A percentile compares a stretch with the other conserved stretches of the same genome.
These are phyloP conservation scores for Rhopalosiphum nymphaeae DNA, from an alignment of 2,888 invertebrate species.

Conservation along the genomic window DNA sequence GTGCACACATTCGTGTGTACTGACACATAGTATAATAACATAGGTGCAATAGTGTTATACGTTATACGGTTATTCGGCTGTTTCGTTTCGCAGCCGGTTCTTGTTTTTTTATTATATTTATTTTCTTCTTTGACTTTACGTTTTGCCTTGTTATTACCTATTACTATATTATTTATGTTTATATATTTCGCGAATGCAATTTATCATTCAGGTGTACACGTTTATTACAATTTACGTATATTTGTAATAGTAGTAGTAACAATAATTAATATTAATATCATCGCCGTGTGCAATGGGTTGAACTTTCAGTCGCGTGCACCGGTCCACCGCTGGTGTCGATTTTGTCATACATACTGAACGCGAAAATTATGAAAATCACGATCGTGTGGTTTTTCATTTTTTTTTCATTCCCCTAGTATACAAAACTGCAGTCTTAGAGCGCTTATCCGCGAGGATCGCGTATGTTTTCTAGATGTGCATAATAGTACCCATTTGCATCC, in stretches of 20 bases:
- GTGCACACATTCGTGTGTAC: neutral
- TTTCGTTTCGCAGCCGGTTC: neutral
- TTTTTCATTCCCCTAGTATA: neutral
- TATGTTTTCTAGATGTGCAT: neutral
- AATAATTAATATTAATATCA: neutral
- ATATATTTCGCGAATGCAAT: neutral
- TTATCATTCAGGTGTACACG: neutral
- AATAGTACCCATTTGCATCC: neutral
- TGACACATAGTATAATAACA: neutral
- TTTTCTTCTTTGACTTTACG: neutral
- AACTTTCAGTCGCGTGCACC: neutral
- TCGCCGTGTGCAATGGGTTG: neutral
- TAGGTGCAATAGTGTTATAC: neutral
- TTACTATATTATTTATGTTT: neutral
- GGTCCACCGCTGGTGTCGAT: neutral
- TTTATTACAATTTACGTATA: neutral
- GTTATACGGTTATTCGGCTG: neutral
- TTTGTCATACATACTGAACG: neutral
- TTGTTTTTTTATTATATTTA: neutral
- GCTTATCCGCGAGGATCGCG: no score
- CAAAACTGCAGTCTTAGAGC: neutral
- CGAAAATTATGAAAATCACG: neutral
- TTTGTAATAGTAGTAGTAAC: neutral
- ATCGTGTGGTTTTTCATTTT: neutral
- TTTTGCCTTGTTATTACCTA: neutral